phyloP scores from a whole-genome alignment of 2,113 vertebrate species.

The Austrofundulus limnaeus region DNA sequence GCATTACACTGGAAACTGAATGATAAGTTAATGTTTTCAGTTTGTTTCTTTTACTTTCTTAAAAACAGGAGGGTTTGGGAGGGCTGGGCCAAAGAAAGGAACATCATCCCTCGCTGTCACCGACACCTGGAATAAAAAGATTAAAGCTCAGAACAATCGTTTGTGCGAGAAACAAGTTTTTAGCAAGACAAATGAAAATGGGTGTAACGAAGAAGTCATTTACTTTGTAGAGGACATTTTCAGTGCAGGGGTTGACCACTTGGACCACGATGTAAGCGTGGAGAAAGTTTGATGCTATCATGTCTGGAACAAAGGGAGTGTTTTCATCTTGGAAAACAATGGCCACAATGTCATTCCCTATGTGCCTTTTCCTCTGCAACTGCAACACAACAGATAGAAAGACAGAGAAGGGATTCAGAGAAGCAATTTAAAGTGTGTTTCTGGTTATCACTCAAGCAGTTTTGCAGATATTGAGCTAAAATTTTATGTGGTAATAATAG shows the following conservation, averaged over 20 bases:
- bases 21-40: neutral
- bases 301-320: constrained; percentile 98
- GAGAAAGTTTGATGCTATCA: constrained; percentile 98
- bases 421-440: neutral
- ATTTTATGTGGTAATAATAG: no score
- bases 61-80: constrained; percentile 91
- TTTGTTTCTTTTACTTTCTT: constrained; percentile 81
- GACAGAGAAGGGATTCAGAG: neutral
- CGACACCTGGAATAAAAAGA: constrained; percentile 82
- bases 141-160: neutral
- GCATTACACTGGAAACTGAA: neutral
- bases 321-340: constrained; percentile 96
- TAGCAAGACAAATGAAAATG: fast-evolving
- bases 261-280: constrained; percentile 95
- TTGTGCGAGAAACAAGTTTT: neutral
- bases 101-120: constrained; percentile 93
- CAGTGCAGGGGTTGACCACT: constrained; percentile 81
- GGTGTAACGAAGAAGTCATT: neutral
- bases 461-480: no score
- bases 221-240: constrained; percentile 91
- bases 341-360: constrained; percentile 98
- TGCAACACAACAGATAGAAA: constrained; percentile 61
- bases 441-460: no score
- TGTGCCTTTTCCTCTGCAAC: constrained; percentile 96
- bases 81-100: constrained; percentile 91